These are phyloP conservation scores for Dendrocincla tyrannina DNA, from an alignment of 2,797 vertebrate genomes.

Conservation along the genomic window DNA sequence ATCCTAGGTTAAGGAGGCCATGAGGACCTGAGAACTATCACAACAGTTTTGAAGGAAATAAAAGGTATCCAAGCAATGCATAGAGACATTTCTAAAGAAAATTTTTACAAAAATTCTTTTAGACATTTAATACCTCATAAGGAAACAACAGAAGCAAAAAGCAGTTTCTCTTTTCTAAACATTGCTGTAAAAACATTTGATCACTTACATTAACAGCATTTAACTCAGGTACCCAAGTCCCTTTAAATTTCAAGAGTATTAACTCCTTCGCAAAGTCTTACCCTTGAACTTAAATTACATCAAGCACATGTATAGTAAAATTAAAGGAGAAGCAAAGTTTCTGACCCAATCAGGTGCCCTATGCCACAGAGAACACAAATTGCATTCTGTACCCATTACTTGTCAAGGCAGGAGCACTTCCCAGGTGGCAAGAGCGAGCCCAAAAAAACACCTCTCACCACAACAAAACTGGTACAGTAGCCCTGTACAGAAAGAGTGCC, in stretches of 20 bases:
- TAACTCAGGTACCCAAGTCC: not conserved
- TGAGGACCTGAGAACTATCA: not conserved
- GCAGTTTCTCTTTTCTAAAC: not conserved
- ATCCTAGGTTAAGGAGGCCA: not conserved
- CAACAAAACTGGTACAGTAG: not conserved
- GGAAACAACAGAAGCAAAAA: not conserved
- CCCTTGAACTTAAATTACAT: not conserved
- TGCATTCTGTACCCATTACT: fast-evolving
- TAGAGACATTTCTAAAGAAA: not conserved
- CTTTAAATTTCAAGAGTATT: not conserved
- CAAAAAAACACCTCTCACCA: not conserved
- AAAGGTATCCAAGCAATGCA: not conserved
- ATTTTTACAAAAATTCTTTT: not conserved
- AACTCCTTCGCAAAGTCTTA: not conserved
- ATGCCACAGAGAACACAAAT: fast-evolving
- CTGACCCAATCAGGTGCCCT: not conserved
- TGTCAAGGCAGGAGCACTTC: fast-evolving
- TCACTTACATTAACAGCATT: not conserved
- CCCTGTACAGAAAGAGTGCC: not conserved
- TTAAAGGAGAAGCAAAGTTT: not conserved
- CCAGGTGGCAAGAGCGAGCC: not conserved
- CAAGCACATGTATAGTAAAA: fast-evolving
- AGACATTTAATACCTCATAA: not conserved
- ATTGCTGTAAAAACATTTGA: not conserved
- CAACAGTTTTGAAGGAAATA: not conserved